These are phyloP conservation scores for Zosterops japonicus DNA, from an alignment of 2,113 vertebrate genomes.

Conservation along the genomic window DNA sequence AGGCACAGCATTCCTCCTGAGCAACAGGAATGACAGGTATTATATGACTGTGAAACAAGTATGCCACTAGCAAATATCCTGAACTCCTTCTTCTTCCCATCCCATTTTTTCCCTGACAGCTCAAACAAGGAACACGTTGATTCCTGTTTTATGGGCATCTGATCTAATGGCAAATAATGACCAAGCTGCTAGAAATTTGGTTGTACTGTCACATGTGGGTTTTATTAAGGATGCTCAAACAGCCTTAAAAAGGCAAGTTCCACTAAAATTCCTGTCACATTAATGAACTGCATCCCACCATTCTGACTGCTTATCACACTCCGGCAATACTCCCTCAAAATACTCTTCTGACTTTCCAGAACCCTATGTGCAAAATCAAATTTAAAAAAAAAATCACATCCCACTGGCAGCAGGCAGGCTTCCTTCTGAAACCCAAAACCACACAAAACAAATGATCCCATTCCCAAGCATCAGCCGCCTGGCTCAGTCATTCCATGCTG, in stretches of 20 bases:
- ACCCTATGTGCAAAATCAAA: neutral
- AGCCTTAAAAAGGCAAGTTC: neutral
- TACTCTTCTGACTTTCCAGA: neutral
- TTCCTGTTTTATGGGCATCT: neutral
- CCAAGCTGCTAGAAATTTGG: neutral
- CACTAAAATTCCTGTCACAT: neutral
- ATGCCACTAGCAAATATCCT: neutral
- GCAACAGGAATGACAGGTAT: neutral
- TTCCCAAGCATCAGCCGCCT: neutral
- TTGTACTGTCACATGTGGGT: neutral
- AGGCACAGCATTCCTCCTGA: neutral
- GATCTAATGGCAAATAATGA: neutral
- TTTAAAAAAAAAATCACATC: neutral
- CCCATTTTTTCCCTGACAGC: neutral
- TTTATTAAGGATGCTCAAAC: neutral
- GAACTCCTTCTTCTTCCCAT: neutral
- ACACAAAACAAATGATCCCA: neutral
- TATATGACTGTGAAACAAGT: neutral
- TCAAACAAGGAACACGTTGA: rapidly evolving
- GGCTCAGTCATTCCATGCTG: neutral
- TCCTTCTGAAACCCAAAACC: neutral
- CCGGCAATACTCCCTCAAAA: neutral
- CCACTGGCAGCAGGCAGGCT: neutral
- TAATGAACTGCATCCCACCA: neutral
- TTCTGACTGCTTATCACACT: neutral